Conservation (phyloP, 2,113 vertebrate genomes). For the Spea bombifrons region DNA sequence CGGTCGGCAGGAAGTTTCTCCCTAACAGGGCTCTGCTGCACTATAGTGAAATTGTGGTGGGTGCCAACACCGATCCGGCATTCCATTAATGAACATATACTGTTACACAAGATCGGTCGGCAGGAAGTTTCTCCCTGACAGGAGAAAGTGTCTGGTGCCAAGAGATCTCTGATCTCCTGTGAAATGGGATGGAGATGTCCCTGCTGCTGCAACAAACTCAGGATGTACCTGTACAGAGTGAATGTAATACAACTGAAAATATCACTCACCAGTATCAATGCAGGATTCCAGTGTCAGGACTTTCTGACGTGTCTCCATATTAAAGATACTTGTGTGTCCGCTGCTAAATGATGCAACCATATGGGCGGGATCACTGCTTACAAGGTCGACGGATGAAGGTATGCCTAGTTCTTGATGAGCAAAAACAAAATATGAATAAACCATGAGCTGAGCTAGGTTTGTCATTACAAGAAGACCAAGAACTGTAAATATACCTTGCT, state of each 20-base stretch:
- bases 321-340: conserved; percentile 89
- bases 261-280: conserved; percentile 76
- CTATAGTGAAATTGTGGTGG: too few relatives aligned
- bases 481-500: too few relatives aligned
- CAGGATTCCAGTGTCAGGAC: conserved; percentile 87
- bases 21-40: too few relatives aligned
- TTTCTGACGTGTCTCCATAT: conserved; percentile 91
- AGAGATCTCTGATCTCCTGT: too few relatives aligned
- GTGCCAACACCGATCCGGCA: too few relatives aligned
- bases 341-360: conserved; percentile 92
- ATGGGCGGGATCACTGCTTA: conserved; percentile 92
- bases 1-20: too few relatives aligned
- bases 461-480: background rate
- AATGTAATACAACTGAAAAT: background rate
- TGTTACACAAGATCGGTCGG: too few relatives aligned
- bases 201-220: background rate
- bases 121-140: too few relatives aligned
- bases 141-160: too few relatives aligned
- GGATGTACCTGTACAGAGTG: background rate
- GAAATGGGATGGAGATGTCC: too few relatives aligned
- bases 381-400: conserved; percentile 92
- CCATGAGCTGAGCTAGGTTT: background rate
- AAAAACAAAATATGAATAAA: conserved; percentile 8
- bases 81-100: too few relatives aligned
- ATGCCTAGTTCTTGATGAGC: conserved; percentile 82